These are phyloP conservation scores for Thereuonema tuberculata DNA, from an alignment of 1,140 invertebrate genomes.

Conservation along the genomic window DNA sequence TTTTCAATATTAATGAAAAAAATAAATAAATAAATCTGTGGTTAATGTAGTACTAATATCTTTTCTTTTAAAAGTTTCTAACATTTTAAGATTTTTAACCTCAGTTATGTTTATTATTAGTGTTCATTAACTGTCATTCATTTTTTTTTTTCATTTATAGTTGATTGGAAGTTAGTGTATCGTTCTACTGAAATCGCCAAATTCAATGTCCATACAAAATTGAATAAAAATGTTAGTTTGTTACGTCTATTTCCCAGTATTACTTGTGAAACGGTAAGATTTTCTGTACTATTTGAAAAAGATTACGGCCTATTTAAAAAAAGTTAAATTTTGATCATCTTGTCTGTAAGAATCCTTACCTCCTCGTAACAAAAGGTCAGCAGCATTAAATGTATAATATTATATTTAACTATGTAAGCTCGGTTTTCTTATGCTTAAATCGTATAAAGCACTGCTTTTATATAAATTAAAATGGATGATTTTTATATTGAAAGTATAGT, in stretches of 20 bases:
- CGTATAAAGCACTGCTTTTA: too few relatives aligned
- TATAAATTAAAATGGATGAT: too few relatives aligned
- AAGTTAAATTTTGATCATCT: too few relatives aligned
- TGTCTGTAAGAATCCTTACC: too few relatives aligned
- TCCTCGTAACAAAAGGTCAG: too few relatives aligned
- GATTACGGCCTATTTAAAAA: neutral
- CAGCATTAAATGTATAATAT: too few relatives aligned
- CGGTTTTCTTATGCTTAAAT: too few relatives aligned
- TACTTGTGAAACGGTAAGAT: conserved; percentile 52
- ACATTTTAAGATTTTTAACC: too few relatives aligned
- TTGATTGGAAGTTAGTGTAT: conserved; percentile 65
- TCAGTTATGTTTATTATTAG: neutral
- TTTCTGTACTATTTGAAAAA: neutral
- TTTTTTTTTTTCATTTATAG: conserved; percentile 35
- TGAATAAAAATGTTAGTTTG: conserved; percentile 72
- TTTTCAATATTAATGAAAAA: neutral
- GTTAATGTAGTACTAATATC: neutral
- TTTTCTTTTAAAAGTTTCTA: neutral
- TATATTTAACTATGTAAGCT: too few relatives aligned
- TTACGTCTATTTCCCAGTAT: conserved; percentile 84
- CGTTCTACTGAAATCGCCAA: conserved; percentile 52
- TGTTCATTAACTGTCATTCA: conserved; percentile 2
- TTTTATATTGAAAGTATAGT: too few relatives aligned
- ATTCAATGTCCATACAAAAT: conserved; percentile 58
- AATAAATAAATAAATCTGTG: too few relatives aligned